Conservation (phyloP, 2,113 vertebrate genomes). For the Datnioides undecimradiatus region DNA sequence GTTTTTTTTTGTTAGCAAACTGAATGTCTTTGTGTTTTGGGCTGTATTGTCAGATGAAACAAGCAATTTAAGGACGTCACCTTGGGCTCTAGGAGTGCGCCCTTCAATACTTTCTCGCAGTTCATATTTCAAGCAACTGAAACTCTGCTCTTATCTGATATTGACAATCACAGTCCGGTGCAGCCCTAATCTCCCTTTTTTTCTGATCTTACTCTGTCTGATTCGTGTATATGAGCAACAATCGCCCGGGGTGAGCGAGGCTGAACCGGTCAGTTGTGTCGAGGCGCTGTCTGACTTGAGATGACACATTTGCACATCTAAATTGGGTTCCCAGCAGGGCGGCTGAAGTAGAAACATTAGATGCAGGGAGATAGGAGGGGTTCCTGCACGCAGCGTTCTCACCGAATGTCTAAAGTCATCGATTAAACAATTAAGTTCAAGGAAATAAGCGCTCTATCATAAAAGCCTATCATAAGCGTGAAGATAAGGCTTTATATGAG, state of each 20-base stretch:
- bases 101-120: not conserved
- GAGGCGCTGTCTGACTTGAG: not conserved
- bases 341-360: slow-evolving; percentile 30
- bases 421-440: not conserved
- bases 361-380: not conserved
- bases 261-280: not conserved
- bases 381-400: not conserved
- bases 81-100: not conserved
- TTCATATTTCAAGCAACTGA: not conserved
- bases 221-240: not conserved
- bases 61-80: not conserved
- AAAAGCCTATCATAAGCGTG: not conserved
- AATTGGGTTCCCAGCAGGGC: slow-evolving; percentile 1
- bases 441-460: slow-evolving; percentile 2
- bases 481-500: not conserved
- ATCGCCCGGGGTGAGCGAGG: not conserved
- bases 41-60: not conserved
- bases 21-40: not conserved
- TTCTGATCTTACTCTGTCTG: not conserved
- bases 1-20: not conserved
- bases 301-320: slow-evolving; percentile 9
- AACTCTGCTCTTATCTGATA: no score
- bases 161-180: no score
- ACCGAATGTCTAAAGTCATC: not conserved
- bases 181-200: not conserved